phyloP scores from a whole-genome alignment of 2,113 vertebrate genomes.

The Aythya baeri region DNA sequence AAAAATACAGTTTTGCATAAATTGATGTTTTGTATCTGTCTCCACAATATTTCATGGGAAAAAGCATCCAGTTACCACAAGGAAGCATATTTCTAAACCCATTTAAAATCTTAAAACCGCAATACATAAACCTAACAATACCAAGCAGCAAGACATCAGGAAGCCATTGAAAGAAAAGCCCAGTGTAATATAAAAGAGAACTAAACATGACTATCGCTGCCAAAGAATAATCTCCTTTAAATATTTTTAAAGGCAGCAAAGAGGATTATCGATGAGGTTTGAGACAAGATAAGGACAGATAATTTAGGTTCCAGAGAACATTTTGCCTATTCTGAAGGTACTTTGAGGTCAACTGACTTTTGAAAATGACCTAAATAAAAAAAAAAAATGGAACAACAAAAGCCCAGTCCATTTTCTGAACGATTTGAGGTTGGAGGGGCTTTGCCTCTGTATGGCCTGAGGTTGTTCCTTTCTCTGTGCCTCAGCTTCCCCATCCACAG shows the following conservation, averaged over 20 bases:
- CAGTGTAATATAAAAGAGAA: not conserved
- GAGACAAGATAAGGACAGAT: not conserved
- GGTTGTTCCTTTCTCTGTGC: not conserved
- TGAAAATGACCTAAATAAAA: not conserved
- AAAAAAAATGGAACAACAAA: not conserved
- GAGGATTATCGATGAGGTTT: not conserved
- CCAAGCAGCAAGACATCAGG: not conserved
- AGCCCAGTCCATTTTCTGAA: not conserved
- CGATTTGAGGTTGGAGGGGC: not conserved
- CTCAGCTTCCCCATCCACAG: not conserved
- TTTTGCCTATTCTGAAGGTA: not conserved
- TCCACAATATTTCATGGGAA: not conserved
- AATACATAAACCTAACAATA: not conserved
- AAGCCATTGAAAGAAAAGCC: not conserved
- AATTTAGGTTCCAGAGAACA: not conserved
- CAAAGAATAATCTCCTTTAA: not conserved
- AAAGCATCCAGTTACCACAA: not conserved
- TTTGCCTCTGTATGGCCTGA: not conserved
- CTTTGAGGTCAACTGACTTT: not conserved
- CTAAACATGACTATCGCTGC: not conserved
- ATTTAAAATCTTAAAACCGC: not conserved
- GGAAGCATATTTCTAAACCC: not conserved
- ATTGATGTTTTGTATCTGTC: not conserved
- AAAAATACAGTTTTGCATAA: not conserved
- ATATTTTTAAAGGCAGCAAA: not conserved